Base-by-base conservation (phyloP, 2,888 invertebrate species). In the Cataglyphis altisquamis region DNA sequence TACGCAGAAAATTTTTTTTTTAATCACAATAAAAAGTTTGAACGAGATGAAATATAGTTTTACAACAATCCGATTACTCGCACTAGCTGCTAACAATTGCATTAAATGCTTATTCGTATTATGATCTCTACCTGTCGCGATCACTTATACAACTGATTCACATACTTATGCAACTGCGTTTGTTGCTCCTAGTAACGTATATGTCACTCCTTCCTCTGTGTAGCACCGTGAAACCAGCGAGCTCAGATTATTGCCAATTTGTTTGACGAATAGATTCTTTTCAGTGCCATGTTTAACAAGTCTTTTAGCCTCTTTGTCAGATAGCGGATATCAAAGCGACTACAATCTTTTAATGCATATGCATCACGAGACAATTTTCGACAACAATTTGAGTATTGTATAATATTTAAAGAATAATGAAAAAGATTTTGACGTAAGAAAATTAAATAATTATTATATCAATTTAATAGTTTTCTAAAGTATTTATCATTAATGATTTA, bases 101-200 rank as follows among this genome's bases (percentile, higher is more conserved):
- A 74, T 4, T 1, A 45, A 3, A n/a, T 60, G 4, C 5, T 66
- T 72, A 83, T 83, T 68, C 55, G 66, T 78, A 85, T 63, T 62
- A 57, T 60, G 68, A 18, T 82, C 29, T 41, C 45, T 78, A 83
- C 81, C 84, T 87, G 78, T 77, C 55, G 80, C 32, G 84, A 84
- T 84, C 84, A 80, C 83, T 89, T 87, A 82, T 83, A 86, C 89
- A 84, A 84, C 78, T 84, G 86, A 84, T 75, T 80, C 86, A 84
- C 88, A 87, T 75, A 84, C 68, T 63, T 32, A 63, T 12, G 25
- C 63, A 45, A 73, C 62, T 48, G 21, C 15, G 67, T 18, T 36
- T 67, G 21, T 66, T 29, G 29, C 41, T 52, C 41, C 84, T 84
- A 78, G 74, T 62, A 87, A 89, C 86, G 89, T 85, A 89, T 89